Evolutionary conservation across 1,140 invertebrate species (phyloP), one percentile per base, ranked within the genome.

Genomic region (Drosophila dunni): DNA sequence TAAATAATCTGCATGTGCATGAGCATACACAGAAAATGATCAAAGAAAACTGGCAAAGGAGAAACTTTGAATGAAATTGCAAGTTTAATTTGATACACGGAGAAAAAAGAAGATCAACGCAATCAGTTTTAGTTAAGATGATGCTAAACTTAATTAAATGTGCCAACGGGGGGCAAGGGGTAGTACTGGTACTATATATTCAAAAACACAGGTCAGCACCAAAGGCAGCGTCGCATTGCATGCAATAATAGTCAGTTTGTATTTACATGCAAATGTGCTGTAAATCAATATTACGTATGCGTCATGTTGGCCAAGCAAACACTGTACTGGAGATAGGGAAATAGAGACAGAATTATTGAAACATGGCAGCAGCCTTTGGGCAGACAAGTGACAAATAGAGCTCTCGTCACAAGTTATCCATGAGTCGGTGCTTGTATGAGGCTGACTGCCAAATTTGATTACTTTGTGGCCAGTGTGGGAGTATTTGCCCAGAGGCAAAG

Each of bases 1-100:
- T 67, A 79, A 88, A 88, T 86, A 89, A 80, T 82, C 76, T 79
- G 56, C 58, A 74, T 89, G 57, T 89, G 84, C 84, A 86, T 88
- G 83, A 83, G 73, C 68, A 63, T 68, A 72, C 46, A 71, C 57
- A 66, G 64, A 57, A 38, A 61, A 64, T 48, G 53, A 11, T 20
- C 48, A 64, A 53, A 66, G 66, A 57, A 51, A 54, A 63, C 46
- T 15, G 20, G 42, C 29, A 42, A 45, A 51, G 61, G 53, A 36
- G 15, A 53, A 15, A 66, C 17, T 60, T 3, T 2, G 7, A 48
- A 46, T 68, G 17, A 13, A 56, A 64, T 57, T 53, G 54, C 11
- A 45, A 20, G 46, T 29, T 17, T 40, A 58, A 53, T 45, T 38
- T 24, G 29, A 62, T 10, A 33, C 13, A 7, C 1, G 15, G 20